A percentile compares a stretch with the other conserved stretches of the same genome.
These are phyloP conservation scores for Chelonia mydas DNA, from an alignment of 2,797 vertebrate species.

Conservation along the genomic window DNA sequence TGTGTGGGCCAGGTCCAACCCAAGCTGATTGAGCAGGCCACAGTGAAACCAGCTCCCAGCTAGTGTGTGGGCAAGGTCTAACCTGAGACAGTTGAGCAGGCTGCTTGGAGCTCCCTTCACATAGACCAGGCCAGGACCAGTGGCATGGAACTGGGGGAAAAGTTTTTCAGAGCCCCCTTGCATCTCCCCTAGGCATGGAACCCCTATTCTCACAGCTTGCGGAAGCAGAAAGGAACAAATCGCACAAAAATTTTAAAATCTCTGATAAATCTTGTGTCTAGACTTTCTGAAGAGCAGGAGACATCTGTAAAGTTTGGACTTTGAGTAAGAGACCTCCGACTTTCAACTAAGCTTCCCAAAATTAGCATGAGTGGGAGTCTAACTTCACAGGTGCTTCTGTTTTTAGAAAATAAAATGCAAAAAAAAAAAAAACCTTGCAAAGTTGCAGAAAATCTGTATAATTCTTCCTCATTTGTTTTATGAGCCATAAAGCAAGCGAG, in stretches of 20 bases:
- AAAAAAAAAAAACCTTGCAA: no score
- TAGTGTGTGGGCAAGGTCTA: no score
- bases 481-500: no score
- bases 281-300: not conserved
- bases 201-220: no score
- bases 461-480: no score
- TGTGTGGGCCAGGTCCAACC: not conserved
- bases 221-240: not conserved
- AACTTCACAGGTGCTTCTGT: not conserved
- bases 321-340: not conserved
- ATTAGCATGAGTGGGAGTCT: not conserved
- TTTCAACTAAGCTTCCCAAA: not conserved
- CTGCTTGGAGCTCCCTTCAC: no score
- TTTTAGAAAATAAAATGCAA: not conserved
- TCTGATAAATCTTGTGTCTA: not conserved
- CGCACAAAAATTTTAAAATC: not conserved
- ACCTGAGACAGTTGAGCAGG: no score
- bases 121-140: no score
- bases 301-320: not conserved
- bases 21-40: not conserved
- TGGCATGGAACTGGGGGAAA: no score
- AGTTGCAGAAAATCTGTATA: no score
- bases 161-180: no score
- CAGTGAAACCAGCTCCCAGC: not conserved
- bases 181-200: no score